Evolutionary conservation across 2,797 vertebrate species (phyloP), one percentile per base, ranked within the genome.

Genomic region (Lepus oiostolus): DNA sequence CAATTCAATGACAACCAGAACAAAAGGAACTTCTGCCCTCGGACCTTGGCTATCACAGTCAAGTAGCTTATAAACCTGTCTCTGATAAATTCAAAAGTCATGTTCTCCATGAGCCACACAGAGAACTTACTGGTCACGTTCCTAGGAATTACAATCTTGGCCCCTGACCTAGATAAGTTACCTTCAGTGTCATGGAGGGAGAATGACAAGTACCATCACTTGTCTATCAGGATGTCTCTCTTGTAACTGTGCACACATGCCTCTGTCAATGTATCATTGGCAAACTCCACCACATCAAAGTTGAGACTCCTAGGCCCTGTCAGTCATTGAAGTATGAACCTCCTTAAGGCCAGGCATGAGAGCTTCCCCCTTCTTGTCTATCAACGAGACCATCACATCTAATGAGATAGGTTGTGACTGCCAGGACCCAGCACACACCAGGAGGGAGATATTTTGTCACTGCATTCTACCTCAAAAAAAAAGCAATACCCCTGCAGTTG

Each of bases 401-500:
- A 86, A 99, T 98, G 38, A 99, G 98, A 97, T 99, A 99, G 0
- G 98, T 99, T 99, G 99, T 22, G 19, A 13, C 1, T 52, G 35
- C 52, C 4, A 35, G 12, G 4, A 99, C 99, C 16, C 99, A 99
- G 93, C 99, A 99, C 90, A 99, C 99, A 0, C 99, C 99, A 4
- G 99, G 99, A 96, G 99, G 99, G 28, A 99, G 98, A 95, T 99
- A 47, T 99, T 97, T 99, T 99, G 28, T 93, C 98, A 87, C 97
- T 93, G 26, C 98, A 98, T 88, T 98, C 97, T 94, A 99, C 99
- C 98, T 99, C 95, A 38, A 99, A 5, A 94, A 98, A 99, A 97
- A 99, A 99, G 96, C 99, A 98, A 99, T 98, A 77, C 99, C 99
- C 90, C 99, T 98, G 93, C 99, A 98, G 2, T 99, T 99, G 0